Base-by-base conservation (phyloP, 2,797 vertebrate genomes). In the Poeciliopsis infans region DNA sequence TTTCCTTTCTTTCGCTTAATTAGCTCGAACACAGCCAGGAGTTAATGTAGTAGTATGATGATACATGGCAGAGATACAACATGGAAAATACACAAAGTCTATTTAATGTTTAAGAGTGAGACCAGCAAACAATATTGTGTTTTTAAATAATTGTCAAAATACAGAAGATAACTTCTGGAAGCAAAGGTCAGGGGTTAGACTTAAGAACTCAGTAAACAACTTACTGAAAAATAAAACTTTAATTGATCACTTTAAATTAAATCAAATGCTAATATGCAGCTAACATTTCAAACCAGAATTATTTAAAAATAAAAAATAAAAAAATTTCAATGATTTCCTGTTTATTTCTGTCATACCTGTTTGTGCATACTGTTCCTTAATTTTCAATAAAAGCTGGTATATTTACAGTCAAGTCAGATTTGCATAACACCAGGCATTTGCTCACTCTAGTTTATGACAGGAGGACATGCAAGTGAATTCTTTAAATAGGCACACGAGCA, bases 401-500 rank as follows among this genome's bases (percentile, higher is more conserved):
- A 39, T 68, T 20, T 36, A 8, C 15, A 64, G 20, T 36, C 16
- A 36, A 28, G 59, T 36, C 12, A 68, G 33, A 25, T 41, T 5
- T 16, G 25, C 68, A 16, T 70, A 70, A 70, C 41, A 70, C 2
- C 39, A 70, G 39, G 2, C 47, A 12, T 83, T 79, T 84, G 79
- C 78, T 77, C 84, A 76, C 74, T 76, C 36, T 72, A 80, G 51
- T 83, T 83, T 79, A 77, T 81, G 76, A 70, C 33, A 79, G 69
- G 80, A 46, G 51, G 74, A 74, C 61, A 84, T 66, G 75, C 79
- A 75, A 77, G 82, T 51, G 28, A 33, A 79, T 31, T 84, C 94
- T 94, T 95, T 91, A 94, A 95, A 95, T 93, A 93, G 92, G 45
- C 78, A 84, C 75, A 84, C 89, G 86, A 75, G 75, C 88, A 91